These are phyloP conservation scores for Dasyornis broadbenti DNA, from an alignment of 2,113 vertebrate species.

Conservation along the genomic window DNA sequence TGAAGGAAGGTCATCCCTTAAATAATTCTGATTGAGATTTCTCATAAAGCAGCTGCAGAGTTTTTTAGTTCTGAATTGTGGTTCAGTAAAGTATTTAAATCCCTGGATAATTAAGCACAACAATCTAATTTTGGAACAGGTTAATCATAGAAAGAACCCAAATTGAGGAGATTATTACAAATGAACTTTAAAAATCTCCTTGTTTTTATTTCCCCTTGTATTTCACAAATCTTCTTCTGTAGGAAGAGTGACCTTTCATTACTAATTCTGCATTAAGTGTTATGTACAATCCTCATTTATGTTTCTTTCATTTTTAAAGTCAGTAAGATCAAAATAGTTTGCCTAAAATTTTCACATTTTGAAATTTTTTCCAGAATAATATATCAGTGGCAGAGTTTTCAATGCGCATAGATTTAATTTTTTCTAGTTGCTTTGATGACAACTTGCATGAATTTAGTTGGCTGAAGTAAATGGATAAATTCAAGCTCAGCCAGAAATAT, in stretches of 20 bases:
- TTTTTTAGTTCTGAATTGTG: neutral
- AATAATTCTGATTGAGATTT: slow-evolving; percentile 16
- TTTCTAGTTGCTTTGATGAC: neutral
- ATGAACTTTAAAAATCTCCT: neutral
- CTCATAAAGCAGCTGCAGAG: neutral
- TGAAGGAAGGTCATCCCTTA: neutral
- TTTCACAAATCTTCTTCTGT: neutral
- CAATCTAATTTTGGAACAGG: neutral
- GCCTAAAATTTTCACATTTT: neutral
- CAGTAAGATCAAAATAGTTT: neutral
- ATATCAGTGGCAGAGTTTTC: neutral
- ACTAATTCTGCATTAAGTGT: neutral
- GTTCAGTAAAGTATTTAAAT: slow-evolving; percentile 11
- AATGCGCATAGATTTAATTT: neutral
- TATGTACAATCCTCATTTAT: neutral
- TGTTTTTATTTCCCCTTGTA: neutral
- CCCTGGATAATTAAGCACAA: neutral
- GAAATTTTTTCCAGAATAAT: neutral
- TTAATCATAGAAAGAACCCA: neutral
- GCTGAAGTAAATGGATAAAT: neutral
- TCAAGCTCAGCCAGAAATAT: neutral
- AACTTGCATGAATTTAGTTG: neutral
- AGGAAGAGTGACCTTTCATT: neutral
- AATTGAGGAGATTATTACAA: neutral
- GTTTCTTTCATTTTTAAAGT: neutral